Evolutionary conservation across 1,140 invertebrate genomes (phyloP).

Genomic region (Tetramorium parvispinum): DNA sequence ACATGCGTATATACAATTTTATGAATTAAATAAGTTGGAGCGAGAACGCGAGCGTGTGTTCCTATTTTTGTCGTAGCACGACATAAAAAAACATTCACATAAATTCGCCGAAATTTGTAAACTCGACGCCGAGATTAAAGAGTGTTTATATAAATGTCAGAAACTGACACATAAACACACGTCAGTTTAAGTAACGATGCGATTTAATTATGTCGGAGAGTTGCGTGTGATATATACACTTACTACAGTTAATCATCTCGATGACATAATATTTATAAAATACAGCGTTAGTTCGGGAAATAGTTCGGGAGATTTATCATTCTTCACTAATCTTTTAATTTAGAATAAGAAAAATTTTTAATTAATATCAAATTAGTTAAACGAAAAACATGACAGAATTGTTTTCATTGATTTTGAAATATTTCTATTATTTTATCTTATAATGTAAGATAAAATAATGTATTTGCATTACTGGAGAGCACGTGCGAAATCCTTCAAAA

Average conservation of each 20-base stretch:
- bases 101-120: background rate
- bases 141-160: background rate
- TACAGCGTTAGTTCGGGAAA: background rate
- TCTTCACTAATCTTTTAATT: background rate
- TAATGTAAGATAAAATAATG: background rate
- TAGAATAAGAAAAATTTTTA: background rate
- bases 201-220: background rate
- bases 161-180: constrained; percentile 1
- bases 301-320: background rate
- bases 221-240: background rate
- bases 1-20: background rate
- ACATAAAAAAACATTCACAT: background rate
- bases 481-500: background rate
- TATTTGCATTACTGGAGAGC: background rate
- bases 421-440: background rate
- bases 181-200: background rate
- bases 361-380: constrained; percentile 3
- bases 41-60: background rate
- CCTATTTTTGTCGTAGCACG: background rate
- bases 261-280: background rate
- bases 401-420: background rate
- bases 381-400: background rate
- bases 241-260: background rate
- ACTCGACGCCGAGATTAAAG: background rate
- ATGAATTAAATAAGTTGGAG: background rate